A percentile compares a stretch with the other conserved stretches of the same genome.
Evolutionary conservation across 2,113 vertebrate species (phyloP).

Genomic region (Zosterops borbonicus): DNA sequence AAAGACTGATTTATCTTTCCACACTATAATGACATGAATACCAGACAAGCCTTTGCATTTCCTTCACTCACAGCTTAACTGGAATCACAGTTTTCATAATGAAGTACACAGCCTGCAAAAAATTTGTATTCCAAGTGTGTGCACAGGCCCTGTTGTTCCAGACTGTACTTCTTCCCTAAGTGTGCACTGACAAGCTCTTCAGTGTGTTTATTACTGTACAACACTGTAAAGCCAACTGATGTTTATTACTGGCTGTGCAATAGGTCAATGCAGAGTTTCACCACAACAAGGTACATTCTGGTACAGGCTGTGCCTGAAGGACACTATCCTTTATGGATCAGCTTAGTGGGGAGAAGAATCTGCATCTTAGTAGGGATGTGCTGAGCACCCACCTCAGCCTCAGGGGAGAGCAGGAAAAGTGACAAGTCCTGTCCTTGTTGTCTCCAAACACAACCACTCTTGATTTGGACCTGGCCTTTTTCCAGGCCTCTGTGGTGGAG

Average conservation of each 20-base stretch:
- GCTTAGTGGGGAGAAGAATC: neutral
- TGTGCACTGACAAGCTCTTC: constrained; percentile 7
- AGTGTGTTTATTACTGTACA: neutral
- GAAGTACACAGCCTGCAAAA: neutral
- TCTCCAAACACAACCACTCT: neutral
- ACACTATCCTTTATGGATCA: neutral
- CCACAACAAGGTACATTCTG: neutral
- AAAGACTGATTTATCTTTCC: neutral
- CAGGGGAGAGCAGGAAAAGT: neutral
- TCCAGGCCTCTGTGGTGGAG: neutral
- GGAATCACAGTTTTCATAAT: neutral
- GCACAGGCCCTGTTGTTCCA: neutral
- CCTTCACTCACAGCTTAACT: neutral
- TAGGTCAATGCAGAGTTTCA: neutral
- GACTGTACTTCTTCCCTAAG: neutral
- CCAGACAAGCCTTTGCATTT: neutral
- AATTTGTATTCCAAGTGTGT: neutral
- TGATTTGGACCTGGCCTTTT: neutral
- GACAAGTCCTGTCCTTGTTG: neutral
- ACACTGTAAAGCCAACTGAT: neutral
- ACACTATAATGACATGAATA: neutral
- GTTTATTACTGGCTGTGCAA: neutral
- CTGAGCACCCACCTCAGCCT: neutral
- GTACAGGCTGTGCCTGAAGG: neutral
- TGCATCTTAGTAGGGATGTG: neutral